These are phyloP conservation scores for Lepidotrigona ventralis DNA, from an alignment of 1,140 invertebrate genomes.

Conservation along the genomic window DNA sequence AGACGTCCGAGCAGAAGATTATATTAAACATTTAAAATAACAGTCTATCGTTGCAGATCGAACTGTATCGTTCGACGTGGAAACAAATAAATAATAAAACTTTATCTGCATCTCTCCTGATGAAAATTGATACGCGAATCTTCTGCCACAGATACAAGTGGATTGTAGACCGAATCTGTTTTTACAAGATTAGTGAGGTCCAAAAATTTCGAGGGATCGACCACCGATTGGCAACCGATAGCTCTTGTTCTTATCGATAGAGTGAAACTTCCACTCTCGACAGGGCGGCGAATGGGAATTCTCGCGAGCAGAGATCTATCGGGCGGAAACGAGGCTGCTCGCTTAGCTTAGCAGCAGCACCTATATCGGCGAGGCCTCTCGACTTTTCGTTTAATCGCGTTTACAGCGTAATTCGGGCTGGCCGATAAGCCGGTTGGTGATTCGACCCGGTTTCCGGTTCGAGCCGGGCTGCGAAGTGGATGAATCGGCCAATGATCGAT, in stretches of 20 bases:
- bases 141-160: too few species aligned
- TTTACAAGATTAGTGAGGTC: too few species aligned
- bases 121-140: too few species aligned
- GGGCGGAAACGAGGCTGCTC: not conserved
- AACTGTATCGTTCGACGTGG: too few species aligned
- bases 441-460: constrained; percentile 30
- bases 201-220: too few species aligned
- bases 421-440: constrained; percentile 10
- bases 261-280: too few species aligned
- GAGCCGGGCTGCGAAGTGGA: constrained; percentile 18
- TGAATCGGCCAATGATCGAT: constrained; percentile 62
- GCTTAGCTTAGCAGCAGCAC: not conserved
- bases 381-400: constrained; percentile 42
- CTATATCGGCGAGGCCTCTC: constrained; percentile 3
- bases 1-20: too few species aligned
- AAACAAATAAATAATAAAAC: too few species aligned
- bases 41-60: too few species aligned
- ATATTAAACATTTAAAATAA: too few species aligned
- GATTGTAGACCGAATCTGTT: too few species aligned
- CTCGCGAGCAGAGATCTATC: not conserved
- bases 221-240: not conserved
- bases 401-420: constrained; percentile 27
- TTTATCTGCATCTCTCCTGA: too few species aligned
- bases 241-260: not conserved
- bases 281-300: not conserved